Base-by-base conservation (phyloP, 2,888 invertebrate genomes). In the Catocala sponsa region DNA sequence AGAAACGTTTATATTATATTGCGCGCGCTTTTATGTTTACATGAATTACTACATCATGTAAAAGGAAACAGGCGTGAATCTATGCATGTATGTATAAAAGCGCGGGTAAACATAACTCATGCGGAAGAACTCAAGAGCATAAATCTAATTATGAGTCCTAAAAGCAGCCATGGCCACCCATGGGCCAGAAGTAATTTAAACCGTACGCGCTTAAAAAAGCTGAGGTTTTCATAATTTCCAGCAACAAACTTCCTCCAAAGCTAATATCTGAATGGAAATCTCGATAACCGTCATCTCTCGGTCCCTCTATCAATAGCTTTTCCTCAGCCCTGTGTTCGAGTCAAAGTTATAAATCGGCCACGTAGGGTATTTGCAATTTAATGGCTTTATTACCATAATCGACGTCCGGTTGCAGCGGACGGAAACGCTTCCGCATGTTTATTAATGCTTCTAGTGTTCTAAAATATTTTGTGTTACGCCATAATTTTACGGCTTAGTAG, bases 341-440 rank as follows among this genome's bases (percentile, higher is more conserved):
- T 55, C 72, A 68, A 80, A 78, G 81, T 78, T 79, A 83, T 80
- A 84, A 84, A 84, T 84, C 72, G 77, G 47, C 69, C 72, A 78
- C 79, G 80, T 76, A 74, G 65, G 80, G 72, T 83, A 90, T 91
- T 92, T 88, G 91, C 91, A 91, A 87, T 90, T 91, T 91, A 86
- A 91, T 90, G 70, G 83, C 78, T 60, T 74, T 82, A 90, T 91
- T 91, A 87, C 70, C 91, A 91, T 91, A 91, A 90, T 90, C 89
- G 87, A 87, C 81, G 85, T 81, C 82, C 83, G 74, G 77, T 67
- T 69, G 70, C 66, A 73, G 55, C 60, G 46, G 51, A 53, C 60
- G 56, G 43, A 13, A 64, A 41, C 38, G 64, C 70, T 60, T 59
- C 74, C 61, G 66, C 66, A 72, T 69, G 76, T 74, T 80, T 80